Conservation (phyloP, 2,888 invertebrate genomes). For the Morpho helenor region DNA sequence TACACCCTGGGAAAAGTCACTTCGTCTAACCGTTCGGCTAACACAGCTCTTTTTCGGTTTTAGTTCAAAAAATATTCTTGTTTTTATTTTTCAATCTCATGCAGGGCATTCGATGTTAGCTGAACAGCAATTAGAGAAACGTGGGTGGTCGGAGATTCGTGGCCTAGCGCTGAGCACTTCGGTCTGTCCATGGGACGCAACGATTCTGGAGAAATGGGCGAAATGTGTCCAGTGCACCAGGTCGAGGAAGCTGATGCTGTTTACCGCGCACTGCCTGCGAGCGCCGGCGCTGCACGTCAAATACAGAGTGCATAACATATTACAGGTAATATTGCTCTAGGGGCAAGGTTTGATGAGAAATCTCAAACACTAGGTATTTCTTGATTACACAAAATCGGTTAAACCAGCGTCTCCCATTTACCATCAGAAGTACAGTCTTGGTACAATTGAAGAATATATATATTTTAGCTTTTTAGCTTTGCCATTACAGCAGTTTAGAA, state of each 20-base stretch:
- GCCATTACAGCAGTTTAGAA: no score
- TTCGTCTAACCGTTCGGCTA: no score
- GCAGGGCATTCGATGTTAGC: conserved; percentile 69
- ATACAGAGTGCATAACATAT: conserved; percentile 56
- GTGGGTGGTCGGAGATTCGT: conserved; percentile 50
- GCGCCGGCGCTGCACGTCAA: conserved; percentile 63
- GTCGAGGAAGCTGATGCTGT: conserved; percentile 51
- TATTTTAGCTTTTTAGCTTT: no score
- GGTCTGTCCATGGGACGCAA: conserved; percentile 64
- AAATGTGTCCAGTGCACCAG: conserved; percentile 50
- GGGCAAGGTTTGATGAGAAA: no score
- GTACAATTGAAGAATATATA: no score
- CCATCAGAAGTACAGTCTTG: no score
- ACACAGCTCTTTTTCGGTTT: no score
- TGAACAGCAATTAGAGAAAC: conserved; percentile 54
- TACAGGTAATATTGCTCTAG: conserved; percentile 46
- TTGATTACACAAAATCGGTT: no score
- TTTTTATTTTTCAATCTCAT: not conserved
- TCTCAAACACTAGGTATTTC: no score
- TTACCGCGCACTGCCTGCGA: conserved; percentile 62
- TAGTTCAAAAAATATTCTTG: no score
- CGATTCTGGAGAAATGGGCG: conserved; percentile 58
- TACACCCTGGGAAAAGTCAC: no score
- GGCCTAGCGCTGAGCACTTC: conserved; percentile 56
- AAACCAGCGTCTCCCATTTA: no score